Evolutionary conservation across 2,888 invertebrate species (phyloP), one percentile per base, ranked within the genome.

Genomic region (Nowickia ferox): DNA sequence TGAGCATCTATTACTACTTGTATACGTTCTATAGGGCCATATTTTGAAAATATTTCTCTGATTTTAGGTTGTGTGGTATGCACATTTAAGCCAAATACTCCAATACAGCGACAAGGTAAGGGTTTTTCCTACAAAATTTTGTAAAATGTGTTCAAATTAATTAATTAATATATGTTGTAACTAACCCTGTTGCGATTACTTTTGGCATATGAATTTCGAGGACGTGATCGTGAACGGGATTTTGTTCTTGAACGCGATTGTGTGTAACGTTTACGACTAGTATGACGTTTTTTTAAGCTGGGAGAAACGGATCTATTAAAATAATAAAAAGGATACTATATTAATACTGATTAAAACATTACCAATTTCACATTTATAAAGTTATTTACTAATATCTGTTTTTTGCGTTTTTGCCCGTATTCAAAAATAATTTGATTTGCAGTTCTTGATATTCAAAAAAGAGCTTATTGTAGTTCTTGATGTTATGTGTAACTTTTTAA

Each of bases 1-100:
- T 98, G 98, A 65, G 98, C 98, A 93, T 99, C 99, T 90, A 98
- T 97, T 74, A 99, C 98, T 87, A 99, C 96, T 94, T 98, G 97
- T 38, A 97, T 96, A 91, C 97, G 96, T 91, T 98, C 98, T 46
- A 99, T 96, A 0, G 96, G 96, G 2, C 99, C 99, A 92, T 96
- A 99, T 92, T 98, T 97, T 63, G 96, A 95, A 93, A 99, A 98
- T 88, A 98, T 96, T 89, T 98, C 97, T 91, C 97, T 96, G 57
- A 99, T 95, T 92, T 98, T 97, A 89, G 96, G 95, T 92, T 99
- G 98, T 1, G 97, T 96, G 0, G 99, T 99, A 93, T 97, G 96
- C 76, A 98, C 95, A 91, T 97, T 98, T 79, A 99, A 94, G 5
- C 99, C 99, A 93, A 99, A 99, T 13, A 99, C 96, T 19, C 99